phyloP scores from a whole-genome alignment of 2,888 invertebrate species.

The Drosophila longiperda region DNA sequence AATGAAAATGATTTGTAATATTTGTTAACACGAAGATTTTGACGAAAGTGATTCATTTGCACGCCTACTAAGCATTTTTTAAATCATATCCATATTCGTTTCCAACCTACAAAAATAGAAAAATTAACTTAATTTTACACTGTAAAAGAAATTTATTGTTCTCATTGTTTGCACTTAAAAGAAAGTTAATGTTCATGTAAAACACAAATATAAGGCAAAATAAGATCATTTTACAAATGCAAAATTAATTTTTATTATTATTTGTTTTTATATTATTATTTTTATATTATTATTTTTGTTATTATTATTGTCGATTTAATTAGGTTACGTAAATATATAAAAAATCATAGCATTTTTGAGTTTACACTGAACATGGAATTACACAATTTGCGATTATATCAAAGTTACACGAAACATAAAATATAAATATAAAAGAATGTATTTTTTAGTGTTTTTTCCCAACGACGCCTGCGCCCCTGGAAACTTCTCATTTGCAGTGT shows the following conservation, averaged over 20 bases:
- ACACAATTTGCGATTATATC: background rate
- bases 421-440: background rate
- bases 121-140: background rate
- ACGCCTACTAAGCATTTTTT: conserved; percentile 3
- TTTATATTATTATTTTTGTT: background rate
- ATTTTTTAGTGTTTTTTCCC: background rate
- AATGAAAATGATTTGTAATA: conserved; percentile 46
- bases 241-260: background rate
- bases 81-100: background rate
- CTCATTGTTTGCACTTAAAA: background rate
- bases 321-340: background rate
- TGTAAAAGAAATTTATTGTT: background rate
- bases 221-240: background rate
- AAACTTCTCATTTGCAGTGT: conserved; percentile 40
- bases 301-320: background rate
- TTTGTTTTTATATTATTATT: conserved; percentile 13
- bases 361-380: conserved; percentile 1
- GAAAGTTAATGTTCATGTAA: background rate
- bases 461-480: conserved; percentile 30
- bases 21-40: background rate
- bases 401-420: conserved; percentile 6
- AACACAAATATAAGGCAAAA: background rate
- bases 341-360: background rate
- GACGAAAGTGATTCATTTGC: background rate
- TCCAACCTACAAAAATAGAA: background rate